Base-by-base conservation (phyloP, 1,140 invertebrate genomes). In the Bombus sibiricus region DNA sequence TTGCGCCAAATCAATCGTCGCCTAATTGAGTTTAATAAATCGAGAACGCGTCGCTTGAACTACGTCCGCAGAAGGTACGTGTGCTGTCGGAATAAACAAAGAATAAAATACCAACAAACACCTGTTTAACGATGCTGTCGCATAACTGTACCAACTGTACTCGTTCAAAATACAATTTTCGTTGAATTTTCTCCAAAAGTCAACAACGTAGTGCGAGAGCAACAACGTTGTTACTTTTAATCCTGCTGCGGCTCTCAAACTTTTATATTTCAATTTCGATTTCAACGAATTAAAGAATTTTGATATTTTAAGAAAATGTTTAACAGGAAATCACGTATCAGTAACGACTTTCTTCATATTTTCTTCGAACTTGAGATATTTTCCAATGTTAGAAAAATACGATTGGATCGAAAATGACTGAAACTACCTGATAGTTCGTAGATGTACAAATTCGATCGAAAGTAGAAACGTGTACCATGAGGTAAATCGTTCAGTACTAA, bases 11-110 rank as follows among this genome's bases (percentile, higher is more conserved):
- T 81, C 83, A 85, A 81, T 85, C 68, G 77, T 6, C 68, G 43
- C 2, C 13, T 84, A 81, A 81, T 74, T 85, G 57, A 81, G 77
- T 81, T 81, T 81, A 85, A 85, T 85, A 81, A 68, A 85, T 79
- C 53, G 76, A 62, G 62, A 83, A 53, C 76, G 53, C 53, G 39
- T 34, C 53, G 39, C 2, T 43, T n/a, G 39, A 79, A 79, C 32
- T 59, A 47, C 83, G 75, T 37, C 39, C 83, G 75, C 53, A 72
- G 32, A 79, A 84, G 75, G 53, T 66, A 53, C 64, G 75, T 43
- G 74, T 53, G 47, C 1, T 47, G 28, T 74, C 74, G 47, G 0
- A 9, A n/a, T 25, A 10, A 32, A 22, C 41, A 22, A 2, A 15
- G 39, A 41, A 47, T 3, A 12, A 15, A 18, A 59, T 2, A 32